phyloP scores from a whole-genome alignment of 2,888 invertebrate genomes.

The Sussaba pulchella region DNA sequence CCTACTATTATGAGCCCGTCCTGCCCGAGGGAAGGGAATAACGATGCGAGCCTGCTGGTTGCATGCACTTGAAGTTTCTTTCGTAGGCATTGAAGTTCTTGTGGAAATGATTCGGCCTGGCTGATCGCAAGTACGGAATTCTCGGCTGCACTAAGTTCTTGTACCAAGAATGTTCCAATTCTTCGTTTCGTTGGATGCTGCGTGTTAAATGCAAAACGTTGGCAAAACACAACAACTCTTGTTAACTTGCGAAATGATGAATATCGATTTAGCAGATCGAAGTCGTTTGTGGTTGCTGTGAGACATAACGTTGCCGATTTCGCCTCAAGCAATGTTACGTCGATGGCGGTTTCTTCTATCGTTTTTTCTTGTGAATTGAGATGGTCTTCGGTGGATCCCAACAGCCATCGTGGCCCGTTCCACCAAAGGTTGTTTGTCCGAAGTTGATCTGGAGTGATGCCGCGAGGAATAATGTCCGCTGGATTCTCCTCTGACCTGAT shows the following conservation, averaged over 20 bases:
- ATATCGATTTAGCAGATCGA: slow-evolving; percentile 12
- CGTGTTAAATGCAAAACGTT: slow-evolving; percentile 26
- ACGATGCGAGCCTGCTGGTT: slow-evolving; percentile 31
- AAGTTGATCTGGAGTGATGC: slow-evolving; percentile 61
- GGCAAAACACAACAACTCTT: slow-evolving; percentile 20
- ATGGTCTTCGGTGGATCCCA: background rate
- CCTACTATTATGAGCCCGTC: slow-evolving; percentile 48
- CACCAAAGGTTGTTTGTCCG: slow-evolving; percentile 1
- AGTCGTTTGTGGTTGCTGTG: background rate
- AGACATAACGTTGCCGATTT: slow-evolving; percentile 1
- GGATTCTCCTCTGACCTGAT: background rate
- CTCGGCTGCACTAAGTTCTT: slow-evolving; percentile 22
- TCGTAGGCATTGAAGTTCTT: slow-evolving; percentile 26
- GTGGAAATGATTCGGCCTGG: slow-evolving; percentile 17
- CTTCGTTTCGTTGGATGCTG: slow-evolving; percentile 8
- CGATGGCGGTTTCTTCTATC: slow-evolving; percentile 8
- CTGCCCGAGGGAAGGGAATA: slow-evolving; percentile 46
- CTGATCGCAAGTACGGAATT: slow-evolving; percentile 12
- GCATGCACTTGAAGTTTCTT: background rate
- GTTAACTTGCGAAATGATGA: slow-evolving; percentile 23
- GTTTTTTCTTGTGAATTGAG: too few species aligned
- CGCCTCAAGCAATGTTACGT: slow-evolving; percentile 9
- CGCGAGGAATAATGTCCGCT: background rate
- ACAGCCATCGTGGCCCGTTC: background rate
- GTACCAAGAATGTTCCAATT: slow-evolving; percentile 21